phyloP scores from a whole-genome alignment of 1,140 invertebrate species.

The Rhyacophila brunnea region DNA sequence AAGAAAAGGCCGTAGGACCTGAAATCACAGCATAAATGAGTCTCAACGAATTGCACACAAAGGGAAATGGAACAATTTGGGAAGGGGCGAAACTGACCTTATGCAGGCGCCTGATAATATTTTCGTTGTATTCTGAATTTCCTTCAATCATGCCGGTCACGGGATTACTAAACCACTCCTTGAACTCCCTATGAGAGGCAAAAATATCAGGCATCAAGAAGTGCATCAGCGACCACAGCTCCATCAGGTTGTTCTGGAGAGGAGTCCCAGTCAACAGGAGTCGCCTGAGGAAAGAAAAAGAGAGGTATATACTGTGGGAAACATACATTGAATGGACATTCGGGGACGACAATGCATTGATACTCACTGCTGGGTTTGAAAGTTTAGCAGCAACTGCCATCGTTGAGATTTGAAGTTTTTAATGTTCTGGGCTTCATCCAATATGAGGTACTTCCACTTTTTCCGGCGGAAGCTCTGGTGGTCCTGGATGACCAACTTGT shows the following conservation, averaged over 20 bases:
- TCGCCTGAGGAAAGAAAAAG: conserved; percentile 72
- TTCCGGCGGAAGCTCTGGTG: conserved; percentile 96
- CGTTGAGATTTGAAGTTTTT: conserved; percentile 99
- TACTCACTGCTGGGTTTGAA: conserved; percentile 85
- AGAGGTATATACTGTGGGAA: no score
- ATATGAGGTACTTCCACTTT: conserved; percentile 98
- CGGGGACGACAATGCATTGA: conserved; percentile 1
- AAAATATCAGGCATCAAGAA: conserved; percentile 99
- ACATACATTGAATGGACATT: conserved; percentile 16
- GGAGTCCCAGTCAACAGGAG: conserved; percentile 96
- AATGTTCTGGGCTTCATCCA: conserved; percentile 99
- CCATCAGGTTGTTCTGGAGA: conserved; percentile 98
- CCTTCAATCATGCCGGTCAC: conserved; percentile 98
- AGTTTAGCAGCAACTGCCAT: conserved; percentile 97
- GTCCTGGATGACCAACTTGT: conserved; percentile 98
- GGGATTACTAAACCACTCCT: conserved; percentile 99
- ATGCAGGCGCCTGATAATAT: conserved; percentile 91
- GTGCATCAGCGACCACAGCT: conserved; percentile 99
- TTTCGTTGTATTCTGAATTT: conserved; percentile 91
- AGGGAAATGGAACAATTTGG: no score
- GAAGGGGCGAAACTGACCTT: no score
- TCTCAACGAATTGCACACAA: no score
- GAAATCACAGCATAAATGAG: no score
- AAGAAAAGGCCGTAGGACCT: conserved; percentile 96
- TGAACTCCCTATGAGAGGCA: conserved; percentile 94